Base-by-base conservation (phyloP, 2,888 invertebrate genomes). In the Neocrepidodera transversa region DNA sequence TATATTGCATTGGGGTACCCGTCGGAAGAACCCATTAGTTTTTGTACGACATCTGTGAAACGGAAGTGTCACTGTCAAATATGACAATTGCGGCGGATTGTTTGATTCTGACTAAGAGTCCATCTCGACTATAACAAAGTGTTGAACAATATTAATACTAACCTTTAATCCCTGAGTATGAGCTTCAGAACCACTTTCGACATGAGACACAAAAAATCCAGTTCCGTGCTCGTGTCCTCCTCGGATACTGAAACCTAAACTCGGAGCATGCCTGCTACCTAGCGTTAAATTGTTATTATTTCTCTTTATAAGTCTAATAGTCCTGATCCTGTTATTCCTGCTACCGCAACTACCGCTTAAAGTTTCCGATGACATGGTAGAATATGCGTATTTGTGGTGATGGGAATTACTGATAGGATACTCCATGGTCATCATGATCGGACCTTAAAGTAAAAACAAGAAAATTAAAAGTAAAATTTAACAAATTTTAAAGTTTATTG, bases 191-290 rank as follows among this genome's bases (percentile, higher is more conserved):
- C 91, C 91, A 26, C 89, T 86, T 68, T 93, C 92, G 6, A 97
- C 90, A 73, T 89, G 88, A 16, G 95, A 93, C 59, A 97, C 89
- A 80, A 93, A 96, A 80, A 96, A 92, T 23, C 97, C 97, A 0
- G 94, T 92, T 17, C 92, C 91, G 77, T 95, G 93, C 76, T 97
- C 97, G 65, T 89, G 85, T 11, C 97, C 96, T 20, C 94, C 93
- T 2, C 93, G 84, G 56, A 94, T 80, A 1, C 92, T 88, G 79
- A 94, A 93, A 0, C 93, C 93, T 72, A 90, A 89, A 14, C 88
- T 87, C 4, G 89, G 86, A 55, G 82, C 83, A 63, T 85, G 84
- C 1, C 85, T 82, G 52, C 83, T 81, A 28, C 84, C 79, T 32
- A 81, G 79, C 60, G 76, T 73, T 45, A 77, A 54, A 8, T 79